Conservation (phyloP, 2,888 invertebrate genomes). For the Drosophila borborema region DNA sequence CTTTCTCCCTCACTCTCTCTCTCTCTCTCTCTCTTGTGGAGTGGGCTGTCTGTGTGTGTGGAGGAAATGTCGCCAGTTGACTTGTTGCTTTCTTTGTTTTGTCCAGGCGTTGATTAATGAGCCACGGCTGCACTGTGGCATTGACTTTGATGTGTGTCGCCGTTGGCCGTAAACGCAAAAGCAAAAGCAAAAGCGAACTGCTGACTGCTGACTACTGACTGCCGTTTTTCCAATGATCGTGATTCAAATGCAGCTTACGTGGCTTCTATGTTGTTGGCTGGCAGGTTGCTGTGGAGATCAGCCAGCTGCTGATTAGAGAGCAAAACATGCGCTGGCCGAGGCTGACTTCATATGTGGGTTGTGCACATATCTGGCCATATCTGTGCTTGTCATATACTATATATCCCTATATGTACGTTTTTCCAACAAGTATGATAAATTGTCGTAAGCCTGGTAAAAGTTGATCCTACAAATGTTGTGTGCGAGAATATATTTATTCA, state of each 20-base stretch:
- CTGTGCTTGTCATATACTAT: not conserved
- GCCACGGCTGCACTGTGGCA: slow-evolving; percentile 55
- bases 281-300: slow-evolving; percentile 51
- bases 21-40: not conserved
- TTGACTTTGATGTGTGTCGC: slow-evolving; percentile 64
- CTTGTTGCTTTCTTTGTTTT: slow-evolving; percentile 69
- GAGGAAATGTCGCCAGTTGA: slow-evolving; percentile 73
- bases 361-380: slow-evolving; percentile 10
- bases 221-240: slow-evolving; percentile 29
- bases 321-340: slow-evolving; percentile 18
- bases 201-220: slow-evolving; percentile 19
- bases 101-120: slow-evolving; percentile 69
- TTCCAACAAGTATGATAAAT: not conserved
- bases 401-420: not conserved
- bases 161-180: slow-evolving; percentile 19
- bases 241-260: slow-evolving; percentile 44
- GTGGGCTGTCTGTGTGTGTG: slow-evolving; percentile 5
- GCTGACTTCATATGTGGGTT: slow-evolving; percentile 19
- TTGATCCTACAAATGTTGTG: not conserved
- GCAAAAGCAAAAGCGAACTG: slow-evolving; percentile 14
- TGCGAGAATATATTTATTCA: too few relatives aligned
- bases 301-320: slow-evolving; percentile 57
- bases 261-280: slow-evolving; percentile 17
- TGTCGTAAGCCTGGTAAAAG: not conserved
- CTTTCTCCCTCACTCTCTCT: slow-evolving; percentile 2